Evolutionary conservation across 2,113 vertebrate species (phyloP), one percentile per base, ranked within the genome.

Genomic region (Abramis brama): DNA sequence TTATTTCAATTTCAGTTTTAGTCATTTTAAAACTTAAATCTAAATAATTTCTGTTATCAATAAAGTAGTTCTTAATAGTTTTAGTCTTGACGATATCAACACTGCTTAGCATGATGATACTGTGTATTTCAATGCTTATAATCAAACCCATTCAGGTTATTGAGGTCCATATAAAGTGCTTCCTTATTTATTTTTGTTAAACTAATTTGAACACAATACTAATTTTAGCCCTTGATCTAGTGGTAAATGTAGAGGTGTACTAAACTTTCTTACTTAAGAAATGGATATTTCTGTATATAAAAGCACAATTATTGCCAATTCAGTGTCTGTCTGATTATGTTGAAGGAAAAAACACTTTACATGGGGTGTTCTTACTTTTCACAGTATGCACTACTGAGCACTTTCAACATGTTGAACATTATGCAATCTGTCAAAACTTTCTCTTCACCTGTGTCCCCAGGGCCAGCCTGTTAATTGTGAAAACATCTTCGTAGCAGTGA

Each of bases 401-500:
- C n/a, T 79, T 25, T 91, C 12, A 50, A 25, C 88, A 8, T 86
- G 39, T 6, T 78, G 39, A 60, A 87, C 52, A 87, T 27, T 50
- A 5, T 47, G 57, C 87, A 0, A 25, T 85, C 30, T 11, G n/a
- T 47, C n/a, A 23, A 50, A 39, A 8, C 76, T 6, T 79, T 33
- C 25, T 76, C 7, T 85, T 60, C 0, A 21, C 82, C 88, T 76
- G 17, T 85, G 75, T 66, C 59, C 19, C 50, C 87, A 99, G 98
- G 97, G 95, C 88, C 93, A 94, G 75, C 96, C 97, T 87, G 96
- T 97, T 88, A 94, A 95, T 88, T 95, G 93, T 77, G 95, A 96
- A 81, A 95, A 97, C 87, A 86, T 99, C 85, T 99, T 99, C 94
- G 95, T 99, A 89, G 98, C 97, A 76, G 97, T 99, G 78, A 99